Conservation (phyloP, 1,140 invertebrate species). For the Scaptomyza montana region DNA sequence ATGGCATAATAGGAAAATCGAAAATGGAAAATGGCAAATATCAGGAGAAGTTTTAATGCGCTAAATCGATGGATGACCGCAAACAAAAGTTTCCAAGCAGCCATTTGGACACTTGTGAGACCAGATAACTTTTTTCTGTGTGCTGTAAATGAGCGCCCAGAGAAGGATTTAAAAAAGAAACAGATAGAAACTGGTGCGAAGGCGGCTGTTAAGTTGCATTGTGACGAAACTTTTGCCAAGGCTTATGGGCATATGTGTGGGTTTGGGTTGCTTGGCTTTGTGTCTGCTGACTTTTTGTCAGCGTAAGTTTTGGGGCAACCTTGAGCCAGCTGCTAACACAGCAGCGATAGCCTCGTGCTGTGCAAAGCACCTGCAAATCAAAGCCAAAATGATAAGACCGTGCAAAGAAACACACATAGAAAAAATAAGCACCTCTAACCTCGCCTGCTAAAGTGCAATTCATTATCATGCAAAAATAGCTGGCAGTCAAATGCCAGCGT, state of each 20-base stretch:
- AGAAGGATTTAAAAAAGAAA: conserved; percentile 32
- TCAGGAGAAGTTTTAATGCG: conserved; percentile 76
- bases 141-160: conserved; percentile 64
- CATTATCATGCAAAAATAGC: conserved; percentile 50
- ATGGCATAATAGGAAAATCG: conserved; percentile 33
- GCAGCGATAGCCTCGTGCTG: conserved; percentile 37
- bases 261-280: conserved; percentile 40
- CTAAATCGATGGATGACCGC: conserved; percentile 79
- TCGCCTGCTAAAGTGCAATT: conserved; percentile 46
- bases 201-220: conserved; percentile 47
- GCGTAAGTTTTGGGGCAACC: conserved; percentile 40
- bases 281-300: conserved; percentile 53
- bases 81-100: conserved; percentile 42
- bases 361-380: conserved; percentile 44
- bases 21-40: conserved; percentile 69
- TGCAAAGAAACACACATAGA: neutral
- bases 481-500: conserved; percentile 23
- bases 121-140: conserved; percentile 65
- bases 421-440: conserved; percentile 6
- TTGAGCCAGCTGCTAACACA: conserved; percentile 21
- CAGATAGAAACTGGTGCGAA: neutral
- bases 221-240: conserved; percentile 57
- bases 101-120: conserved; percentile 68
- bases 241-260: conserved; percentile 13
- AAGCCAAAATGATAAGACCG: conserved; percentile 27